phyloP scores from a whole-genome alignment of 2,113 vertebrate genomes.

The Pollimyrus isidori region DNA sequence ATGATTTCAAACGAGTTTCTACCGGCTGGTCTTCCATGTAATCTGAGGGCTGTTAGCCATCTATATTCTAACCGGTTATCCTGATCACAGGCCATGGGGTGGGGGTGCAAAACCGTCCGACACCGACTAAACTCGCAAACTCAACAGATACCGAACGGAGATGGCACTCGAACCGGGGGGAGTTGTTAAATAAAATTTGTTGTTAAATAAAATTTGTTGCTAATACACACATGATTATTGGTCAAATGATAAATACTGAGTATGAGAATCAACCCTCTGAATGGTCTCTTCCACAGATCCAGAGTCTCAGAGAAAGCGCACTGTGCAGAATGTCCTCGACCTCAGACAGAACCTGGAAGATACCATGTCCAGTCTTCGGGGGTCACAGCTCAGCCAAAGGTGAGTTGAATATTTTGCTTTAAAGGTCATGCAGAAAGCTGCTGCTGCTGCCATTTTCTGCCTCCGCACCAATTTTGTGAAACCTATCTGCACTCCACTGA shows the following conservation, averaged over 20 bases:
- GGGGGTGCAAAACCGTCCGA: background rate
- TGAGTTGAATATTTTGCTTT: conserved; percentile 36
- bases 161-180: background rate
- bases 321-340: conserved; percentile 94
- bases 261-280: conserved; percentile 26
- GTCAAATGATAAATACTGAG: background rate
- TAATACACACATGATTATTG: background rate
- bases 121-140: background rate
- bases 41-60: background rate
- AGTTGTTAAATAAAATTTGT: no score
- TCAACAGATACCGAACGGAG: background rate
- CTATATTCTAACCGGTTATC: background rate
- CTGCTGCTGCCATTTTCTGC: background rate
- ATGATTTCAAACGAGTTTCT: background rate
- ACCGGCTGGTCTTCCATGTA: background rate
- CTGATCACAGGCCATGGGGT: background rate
- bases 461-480: background rate
- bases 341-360: conserved; percentile 96
- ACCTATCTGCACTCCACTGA: background rate
- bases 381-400: conserved; percentile 91
- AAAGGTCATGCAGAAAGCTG: background rate
- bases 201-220: no score
- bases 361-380: conserved; percentile 92
- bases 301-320: conserved; percentile 91
- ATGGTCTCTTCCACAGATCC: conserved; percentile 66